Conservation (phyloP, 2,113 vertebrate species). For the Mastomys coucha region DNA sequence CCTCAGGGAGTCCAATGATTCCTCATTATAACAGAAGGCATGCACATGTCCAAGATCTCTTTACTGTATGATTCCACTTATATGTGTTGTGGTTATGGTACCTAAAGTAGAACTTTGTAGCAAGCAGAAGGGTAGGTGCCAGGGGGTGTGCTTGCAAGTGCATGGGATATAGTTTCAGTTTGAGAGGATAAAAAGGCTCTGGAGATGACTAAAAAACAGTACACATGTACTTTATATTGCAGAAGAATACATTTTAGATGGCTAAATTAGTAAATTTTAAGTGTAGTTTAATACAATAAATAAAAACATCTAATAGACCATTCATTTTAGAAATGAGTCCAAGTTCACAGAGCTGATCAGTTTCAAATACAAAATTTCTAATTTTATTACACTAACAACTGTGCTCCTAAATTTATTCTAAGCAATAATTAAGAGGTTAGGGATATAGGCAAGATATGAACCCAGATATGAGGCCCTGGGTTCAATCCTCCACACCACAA, state of each 20-base stretch:
- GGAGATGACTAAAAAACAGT: not conserved
- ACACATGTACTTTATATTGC: not conserved
- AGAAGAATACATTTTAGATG: not conserved
- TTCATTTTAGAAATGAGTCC: constrained; percentile 37
- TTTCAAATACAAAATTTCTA: constrained; percentile 43
- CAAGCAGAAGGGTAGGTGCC: not conserved
- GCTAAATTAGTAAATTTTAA: constrained; percentile 11
- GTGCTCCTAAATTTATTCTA: not conserved
- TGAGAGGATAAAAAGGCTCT: constrained; percentile 9
- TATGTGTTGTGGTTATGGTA: not conserved
- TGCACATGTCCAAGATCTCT: not conserved
- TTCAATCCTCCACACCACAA: not conserved
- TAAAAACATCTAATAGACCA: not conserved
- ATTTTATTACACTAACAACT: constrained; percentile 25
- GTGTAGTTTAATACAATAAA: not conserved
- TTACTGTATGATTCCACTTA: not conserved
- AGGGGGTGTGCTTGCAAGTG: not conserved
- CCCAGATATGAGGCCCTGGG: not conserved
- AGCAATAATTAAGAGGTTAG: too few relatives aligned
- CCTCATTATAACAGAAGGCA: not conserved
- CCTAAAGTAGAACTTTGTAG: not conserved
- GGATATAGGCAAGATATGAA: not conserved
- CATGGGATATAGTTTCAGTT: not conserved
- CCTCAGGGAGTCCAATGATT: not conserved
- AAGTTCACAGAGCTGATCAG: not conserved